Evolutionary conservation across 2,113 vertebrate species (phyloP).

Genomic region (Bubalus kerabau): DNA sequence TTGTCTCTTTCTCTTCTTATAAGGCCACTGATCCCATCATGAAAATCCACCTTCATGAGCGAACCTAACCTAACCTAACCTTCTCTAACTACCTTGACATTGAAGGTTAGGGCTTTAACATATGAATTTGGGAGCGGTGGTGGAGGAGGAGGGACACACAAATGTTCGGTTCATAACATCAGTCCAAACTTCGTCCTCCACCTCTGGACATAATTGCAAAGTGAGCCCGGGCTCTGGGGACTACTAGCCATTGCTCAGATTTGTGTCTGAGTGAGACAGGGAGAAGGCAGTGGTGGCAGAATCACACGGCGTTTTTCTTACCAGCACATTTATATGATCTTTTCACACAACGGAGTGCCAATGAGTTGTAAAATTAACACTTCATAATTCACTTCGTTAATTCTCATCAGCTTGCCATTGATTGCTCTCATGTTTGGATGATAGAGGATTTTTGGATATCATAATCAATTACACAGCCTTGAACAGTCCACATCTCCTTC

Average conservation of each 20-base stretch:
- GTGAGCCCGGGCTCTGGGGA: not conserved
- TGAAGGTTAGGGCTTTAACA: not conserved
- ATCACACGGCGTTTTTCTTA: not conserved
- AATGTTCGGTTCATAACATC: not conserved
- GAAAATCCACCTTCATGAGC: not conserved
- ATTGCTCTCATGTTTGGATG: constrained; percentile 4
- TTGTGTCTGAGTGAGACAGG: not conserved
- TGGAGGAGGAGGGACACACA: not conserved
- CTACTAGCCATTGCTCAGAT: not conserved
- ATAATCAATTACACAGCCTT: constrained; percentile 19
- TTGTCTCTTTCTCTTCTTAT: not conserved
- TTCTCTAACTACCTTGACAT: not conserved
- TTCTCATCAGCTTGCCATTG: not conserved
- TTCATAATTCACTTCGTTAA: not conserved
- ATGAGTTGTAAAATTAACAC: not conserved
- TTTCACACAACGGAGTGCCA: not conserved
- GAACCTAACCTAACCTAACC: not conserved
- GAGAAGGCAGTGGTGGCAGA: not conserved
- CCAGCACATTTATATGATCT: not conserved
- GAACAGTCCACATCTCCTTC: not conserved
- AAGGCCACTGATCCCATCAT: not conserved
- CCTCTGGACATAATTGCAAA: not conserved
- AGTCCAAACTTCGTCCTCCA: not conserved
- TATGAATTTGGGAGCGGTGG: not conserved
- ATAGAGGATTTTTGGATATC: not conserved